A percentile compares a stretch with the other conserved stretches of the same genome.
These are phyloP conservation scores for Vanacampus margaritifer DNA, from an alignment of 2,113 vertebrate species.

Conservation along the genomic window DNA sequence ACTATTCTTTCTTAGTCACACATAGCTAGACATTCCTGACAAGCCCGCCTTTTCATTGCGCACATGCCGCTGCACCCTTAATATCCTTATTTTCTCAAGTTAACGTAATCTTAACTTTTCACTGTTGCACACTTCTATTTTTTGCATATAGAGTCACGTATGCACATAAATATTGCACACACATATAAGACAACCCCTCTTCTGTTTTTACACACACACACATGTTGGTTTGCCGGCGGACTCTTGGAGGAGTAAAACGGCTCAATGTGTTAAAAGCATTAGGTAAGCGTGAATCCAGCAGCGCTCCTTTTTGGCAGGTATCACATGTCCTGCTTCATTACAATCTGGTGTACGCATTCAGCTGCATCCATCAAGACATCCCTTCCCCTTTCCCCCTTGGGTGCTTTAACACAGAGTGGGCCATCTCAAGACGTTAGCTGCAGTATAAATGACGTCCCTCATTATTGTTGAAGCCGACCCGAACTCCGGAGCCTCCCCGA, in stretches of 20 bases:
- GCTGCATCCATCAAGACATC: constrained; percentile 56
- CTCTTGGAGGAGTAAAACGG: constrained; percentile 68
- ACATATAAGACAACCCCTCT: constrained; percentile 14
- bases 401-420: constrained; percentile 55
- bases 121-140: not conserved
- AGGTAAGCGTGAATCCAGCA: constrained; percentile 73
- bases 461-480: constrained; percentile 51
- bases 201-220: constrained; percentile 4
- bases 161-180: constrained; percentile 5
- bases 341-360: constrained; percentile 71
- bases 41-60: not conserved
- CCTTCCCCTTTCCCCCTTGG: constrained; percentile 36
- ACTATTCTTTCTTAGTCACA: no score
- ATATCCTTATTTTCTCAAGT: constrained; percentile 3
- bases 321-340: constrained; percentile 72
- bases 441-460: constrained; percentile 59
- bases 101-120: constrained; percentile 11
- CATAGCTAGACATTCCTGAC: no score
- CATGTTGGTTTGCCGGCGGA: constrained; percentile 25
- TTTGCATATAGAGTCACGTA: not conserved
- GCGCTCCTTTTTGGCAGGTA: constrained; percentile 60
- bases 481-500: constrained; percentile 33
- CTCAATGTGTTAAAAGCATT: constrained; percentile 79
- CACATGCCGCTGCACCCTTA: no score
- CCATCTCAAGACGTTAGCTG: constrained; percentile 57